These are phyloP conservation scores for Hydropotes inermis DNA, from an alignment of 2,113 vertebrate species.

Conservation along the genomic window DNA sequence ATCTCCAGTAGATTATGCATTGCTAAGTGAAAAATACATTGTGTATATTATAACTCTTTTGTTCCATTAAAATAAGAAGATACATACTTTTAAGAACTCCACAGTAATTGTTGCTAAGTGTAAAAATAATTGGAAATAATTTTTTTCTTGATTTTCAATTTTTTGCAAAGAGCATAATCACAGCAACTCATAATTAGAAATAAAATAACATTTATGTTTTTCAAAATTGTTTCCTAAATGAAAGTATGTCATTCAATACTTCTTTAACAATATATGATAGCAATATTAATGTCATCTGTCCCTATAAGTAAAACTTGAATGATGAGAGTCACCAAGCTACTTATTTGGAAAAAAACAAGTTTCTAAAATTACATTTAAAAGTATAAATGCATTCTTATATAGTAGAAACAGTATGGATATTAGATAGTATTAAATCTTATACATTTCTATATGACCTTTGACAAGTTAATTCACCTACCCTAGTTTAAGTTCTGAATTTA, in stretches of 20 bases:
- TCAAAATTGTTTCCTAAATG: not conserved
- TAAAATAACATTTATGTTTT: not conserved
- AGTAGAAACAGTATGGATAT: not conserved
- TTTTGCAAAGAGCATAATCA: not conserved
- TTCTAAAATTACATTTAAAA: not conserved
- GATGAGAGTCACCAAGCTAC: not conserved
- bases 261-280: not conserved
- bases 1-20: not conserved
- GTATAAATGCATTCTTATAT: not conserved
- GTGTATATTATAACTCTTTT: not conserved
- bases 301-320: not conserved
- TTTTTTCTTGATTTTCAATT: not conserved
- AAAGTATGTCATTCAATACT: not conserved
- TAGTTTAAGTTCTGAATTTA: not conserved
- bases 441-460: not conserved
- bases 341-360: not conserved
- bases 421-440: not conserved
- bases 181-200: not conserved
- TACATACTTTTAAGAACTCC: not conserved
- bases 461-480: not conserved
- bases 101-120: not conserved
- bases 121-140: not conserved
- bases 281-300: not conserved
- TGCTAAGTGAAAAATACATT: not conserved
- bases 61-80: not conserved